Evolutionary conservation across 2,797 vertebrate genomes (phyloP), one percentile per base, ranked within the genome.

Genomic region (Channa striata): DNA sequence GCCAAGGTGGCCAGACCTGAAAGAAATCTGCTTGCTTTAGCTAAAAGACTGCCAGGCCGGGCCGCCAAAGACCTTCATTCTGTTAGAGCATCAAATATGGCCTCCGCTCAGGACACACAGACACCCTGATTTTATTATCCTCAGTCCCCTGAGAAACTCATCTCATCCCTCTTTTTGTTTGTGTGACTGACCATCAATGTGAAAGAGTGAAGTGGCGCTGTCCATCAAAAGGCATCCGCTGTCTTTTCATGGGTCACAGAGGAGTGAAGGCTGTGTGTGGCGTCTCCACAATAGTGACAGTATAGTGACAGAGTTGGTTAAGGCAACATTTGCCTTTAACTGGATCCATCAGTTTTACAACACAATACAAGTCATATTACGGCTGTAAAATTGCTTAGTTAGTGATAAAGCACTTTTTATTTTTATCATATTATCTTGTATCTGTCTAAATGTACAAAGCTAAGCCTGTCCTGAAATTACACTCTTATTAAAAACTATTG

Each of bases 1-100:
- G 87, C 84, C 82, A 90, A 92, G 93, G 89, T 93, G 91, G 90
- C 90, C 81, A 44, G 73, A 85, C 88, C 91, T 94, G 87, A 94
- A 94, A 92, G 94, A 92, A 94, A 95, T 94, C 83, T 95, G 94
- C 94, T 92, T 92, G 93, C 89, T 91, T 89, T 90, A 93, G 94
- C 94, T 94, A 93, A 94, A 94, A 94, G 89, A 88, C 80, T 62
- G 80, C 74, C 77, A 81, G 84, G 69, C 86, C 21, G 71, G 86
- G 77, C 80, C 89, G 90, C 92, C 89, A 92, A 93, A 91, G 86
- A 89, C 91, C 88, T 89, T 94, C 88, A 93, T 93, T 93, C 86
- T 93, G 89, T 93, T 90, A 93, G 91, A 94, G 90, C 87, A 87
- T 92, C 87, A 85, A 87, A 90, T 87, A 83, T 89, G 83, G 89